phyloP scores from a whole-genome alignment of 37 sponge, comb jelly and placozoan species.

The Spongilla lacustris region DNA sequence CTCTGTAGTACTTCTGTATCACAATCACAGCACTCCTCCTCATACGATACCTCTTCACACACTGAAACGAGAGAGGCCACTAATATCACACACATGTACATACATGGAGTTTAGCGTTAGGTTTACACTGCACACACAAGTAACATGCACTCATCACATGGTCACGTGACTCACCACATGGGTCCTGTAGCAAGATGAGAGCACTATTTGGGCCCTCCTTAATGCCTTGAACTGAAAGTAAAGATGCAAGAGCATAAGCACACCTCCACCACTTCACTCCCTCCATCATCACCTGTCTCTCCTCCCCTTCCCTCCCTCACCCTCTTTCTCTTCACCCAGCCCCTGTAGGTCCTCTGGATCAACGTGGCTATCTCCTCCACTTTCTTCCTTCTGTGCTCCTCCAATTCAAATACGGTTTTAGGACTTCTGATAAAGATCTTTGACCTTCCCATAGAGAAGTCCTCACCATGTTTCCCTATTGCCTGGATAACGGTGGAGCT shows the following conservation, averaged over 20 bases:
- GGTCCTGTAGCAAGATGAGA: slow-evolving; percentile 35
- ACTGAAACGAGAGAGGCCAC: background rate
- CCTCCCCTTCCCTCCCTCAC: slow-evolving; percentile 32
- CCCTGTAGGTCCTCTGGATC: slow-evolving; percentile 70
- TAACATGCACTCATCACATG: no score
- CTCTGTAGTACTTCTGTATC: slow-evolving; percentile 71
- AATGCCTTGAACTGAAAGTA: slow-evolving; percentile 48
- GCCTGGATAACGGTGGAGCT: slow-evolving; percentile 20
- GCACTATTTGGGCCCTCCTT: slow-evolving; percentile 52
- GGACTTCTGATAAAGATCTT: slow-evolving; percentile 87
- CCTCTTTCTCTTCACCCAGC: slow-evolving; percentile 53
- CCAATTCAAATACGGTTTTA: slow-evolving; percentile 82
- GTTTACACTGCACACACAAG: no score
- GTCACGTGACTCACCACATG: slow-evolving; percentile 30
- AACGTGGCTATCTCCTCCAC: slow-evolving; percentile 72
- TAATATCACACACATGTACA: background rate
- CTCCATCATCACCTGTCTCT: background rate
- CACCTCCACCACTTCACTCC: background rate
- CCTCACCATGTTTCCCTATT: slow-evolving; percentile 23
- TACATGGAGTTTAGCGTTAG: no score
- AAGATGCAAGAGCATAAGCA: background rate
- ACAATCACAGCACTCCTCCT: slow-evolving; percentile 55
- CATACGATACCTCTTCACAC: slow-evolving; percentile 10
- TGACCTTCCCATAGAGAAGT: slow-evolving; percentile 75
- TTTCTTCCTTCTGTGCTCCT: slow-evolving; percentile 60